These are phyloP conservation scores for Acanthochromis polyacanthus DNA, from an alignment of 2,113 vertebrate genomes.

Conservation along the genomic window DNA sequence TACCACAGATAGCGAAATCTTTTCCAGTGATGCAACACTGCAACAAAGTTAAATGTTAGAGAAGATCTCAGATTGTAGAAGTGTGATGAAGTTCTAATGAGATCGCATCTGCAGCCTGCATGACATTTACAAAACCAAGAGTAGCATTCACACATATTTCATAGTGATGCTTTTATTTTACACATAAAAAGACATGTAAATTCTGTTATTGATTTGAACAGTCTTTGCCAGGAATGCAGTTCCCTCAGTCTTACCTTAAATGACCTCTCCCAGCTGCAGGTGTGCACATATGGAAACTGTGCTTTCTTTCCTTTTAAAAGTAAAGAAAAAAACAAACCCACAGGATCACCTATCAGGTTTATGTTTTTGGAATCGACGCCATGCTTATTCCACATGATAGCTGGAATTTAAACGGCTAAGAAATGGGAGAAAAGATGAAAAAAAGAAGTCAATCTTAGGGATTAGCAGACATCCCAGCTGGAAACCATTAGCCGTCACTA, in stretches of 20 bases:
- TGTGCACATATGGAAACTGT: conserved; percentile 26
- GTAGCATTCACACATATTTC: neutral
- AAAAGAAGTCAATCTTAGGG: conserved; percentile 40
- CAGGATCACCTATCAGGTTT: conserved; percentile 39
- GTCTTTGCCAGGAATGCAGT: conserved; percentile 5
- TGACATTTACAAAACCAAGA: conserved; percentile 4
- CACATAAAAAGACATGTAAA: neutral
- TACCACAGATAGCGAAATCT: conserved; percentile 24
- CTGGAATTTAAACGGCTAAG: conserved; percentile 52
- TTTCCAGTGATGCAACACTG: conserved; percentile 36
- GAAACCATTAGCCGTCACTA: conserved; percentile 83
- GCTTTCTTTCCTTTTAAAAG: neutral
- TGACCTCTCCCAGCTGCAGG: conserved; percentile 44
- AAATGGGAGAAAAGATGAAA: conserved; percentile 24
- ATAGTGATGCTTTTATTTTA: no score
- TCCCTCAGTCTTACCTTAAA: conserved; percentile 36
- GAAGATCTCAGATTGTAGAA: neutral
- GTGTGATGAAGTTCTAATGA: conserved; percentile 2
- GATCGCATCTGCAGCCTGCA: neutral
- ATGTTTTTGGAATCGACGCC: conserved; percentile 32
- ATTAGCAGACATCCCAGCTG: conserved; percentile 69
- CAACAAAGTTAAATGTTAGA: conserved; percentile 16
- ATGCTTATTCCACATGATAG: conserved; percentile 21
- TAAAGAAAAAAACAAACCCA: conserved; percentile 2
- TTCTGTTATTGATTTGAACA: neutral